A percentile compares a stretch with the other conserved stretches of the same genome.
phyloP scores from a whole-genome alignment of 2,797 vertebrate species.

The Amblyopsis hoosieri region DNA sequence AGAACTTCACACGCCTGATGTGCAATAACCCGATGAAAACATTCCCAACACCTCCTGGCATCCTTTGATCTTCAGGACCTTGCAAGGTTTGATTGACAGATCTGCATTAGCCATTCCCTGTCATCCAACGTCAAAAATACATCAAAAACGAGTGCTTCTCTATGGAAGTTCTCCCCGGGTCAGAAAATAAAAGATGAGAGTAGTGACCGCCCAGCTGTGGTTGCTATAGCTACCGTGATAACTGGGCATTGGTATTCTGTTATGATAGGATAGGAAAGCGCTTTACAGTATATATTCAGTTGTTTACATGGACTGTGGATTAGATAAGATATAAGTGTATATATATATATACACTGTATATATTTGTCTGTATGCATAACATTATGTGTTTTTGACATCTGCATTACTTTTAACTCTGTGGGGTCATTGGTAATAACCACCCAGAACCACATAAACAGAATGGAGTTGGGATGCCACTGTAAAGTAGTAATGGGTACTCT shows the following conservation, averaged over 20 bases:
- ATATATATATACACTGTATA: no score
- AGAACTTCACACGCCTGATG: constrained; percentile 18
- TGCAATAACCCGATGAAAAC: constrained; percentile 12
- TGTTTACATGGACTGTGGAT: no score
- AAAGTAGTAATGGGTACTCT: constrained; percentile 34
- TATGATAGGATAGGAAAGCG: no score
- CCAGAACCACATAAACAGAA: constrained; percentile 18
- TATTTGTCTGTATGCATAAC: no score
- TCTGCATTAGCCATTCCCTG: constrained; percentile 34
- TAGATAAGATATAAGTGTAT: no score
- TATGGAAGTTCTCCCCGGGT: no score
- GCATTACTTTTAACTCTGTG: constrained; percentile 34
- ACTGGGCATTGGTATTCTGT: no score
- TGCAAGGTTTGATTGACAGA: constrained; percentile 20
- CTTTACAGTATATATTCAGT: no score
- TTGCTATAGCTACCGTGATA: no score
- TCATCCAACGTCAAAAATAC: constrained; percentile 34
- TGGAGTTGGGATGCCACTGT: constrained; percentile 45
- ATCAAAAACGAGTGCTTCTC: constrained; percentile 7
- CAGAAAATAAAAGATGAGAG: no score
- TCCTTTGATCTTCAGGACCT: constrained; percentile 29
- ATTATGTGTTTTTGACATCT: constrained; percentile 36
- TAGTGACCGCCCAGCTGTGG: no score
- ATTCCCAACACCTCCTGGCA: constrained; percentile 12
- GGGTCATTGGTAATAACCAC: constrained; percentile 6